phyloP scores from a whole-genome alignment of 1,140 invertebrate genomes.

The Brachionus paranguensis region DNA sequence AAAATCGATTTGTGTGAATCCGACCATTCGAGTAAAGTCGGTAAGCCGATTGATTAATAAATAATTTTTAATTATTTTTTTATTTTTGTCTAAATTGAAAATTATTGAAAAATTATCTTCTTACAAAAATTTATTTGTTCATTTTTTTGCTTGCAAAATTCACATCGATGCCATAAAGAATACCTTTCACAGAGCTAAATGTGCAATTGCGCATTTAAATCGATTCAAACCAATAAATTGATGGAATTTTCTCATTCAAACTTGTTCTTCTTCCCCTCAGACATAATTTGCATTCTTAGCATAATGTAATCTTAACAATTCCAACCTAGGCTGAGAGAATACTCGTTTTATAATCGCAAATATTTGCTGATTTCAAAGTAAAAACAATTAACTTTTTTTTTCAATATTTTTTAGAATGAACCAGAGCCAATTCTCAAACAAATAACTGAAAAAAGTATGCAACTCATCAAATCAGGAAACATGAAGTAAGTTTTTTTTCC shows the following conservation, averaged over 20 bases:
- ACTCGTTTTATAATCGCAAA: not conserved
- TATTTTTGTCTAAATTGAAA: not conserved
- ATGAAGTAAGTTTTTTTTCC: slow-evolving; percentile 7
- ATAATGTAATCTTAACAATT: slow-evolving; percentile 14
- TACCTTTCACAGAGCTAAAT: not conserved
- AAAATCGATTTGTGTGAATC: not conserved
- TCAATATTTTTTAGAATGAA: not conserved
- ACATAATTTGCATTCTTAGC: slow-evolving; percentile 22
- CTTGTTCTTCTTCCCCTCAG: slow-evolving; percentile 4
- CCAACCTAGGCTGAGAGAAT: not conserved
- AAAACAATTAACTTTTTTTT: slow-evolving; percentile 10
- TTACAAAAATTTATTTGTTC: not conserved
- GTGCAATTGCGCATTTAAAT: not conserved
- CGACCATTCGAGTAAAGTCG: not conserved
- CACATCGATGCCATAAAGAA: not conserved
- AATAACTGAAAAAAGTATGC: slow-evolving; percentile 39
- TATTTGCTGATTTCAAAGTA: not conserved
- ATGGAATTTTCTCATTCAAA: slow-evolving; percentile 2
- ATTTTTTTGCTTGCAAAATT: not conserved
- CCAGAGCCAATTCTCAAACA: slow-evolving; percentile 38
- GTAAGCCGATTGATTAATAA: not conserved
- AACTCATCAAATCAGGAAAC: slow-evolving; percentile 39
- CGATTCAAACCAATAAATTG: not conserved
- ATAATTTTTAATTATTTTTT: not conserved
- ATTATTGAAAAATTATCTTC: not conserved